Evolutionary conservation across 2,113 vertebrate genomes (phyloP).

Genomic region (Plectropomus leopardus): DNA sequence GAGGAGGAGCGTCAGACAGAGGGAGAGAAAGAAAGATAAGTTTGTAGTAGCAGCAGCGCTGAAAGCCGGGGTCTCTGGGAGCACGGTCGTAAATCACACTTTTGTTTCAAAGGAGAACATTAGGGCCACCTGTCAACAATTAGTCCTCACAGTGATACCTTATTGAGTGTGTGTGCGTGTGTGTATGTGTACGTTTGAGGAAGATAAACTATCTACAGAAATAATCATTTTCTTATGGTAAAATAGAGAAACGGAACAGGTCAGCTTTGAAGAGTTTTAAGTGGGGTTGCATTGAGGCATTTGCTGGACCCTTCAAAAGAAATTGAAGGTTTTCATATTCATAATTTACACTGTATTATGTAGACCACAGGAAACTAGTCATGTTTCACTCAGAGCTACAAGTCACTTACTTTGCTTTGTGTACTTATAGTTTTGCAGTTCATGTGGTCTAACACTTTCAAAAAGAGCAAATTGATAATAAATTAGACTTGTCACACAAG

Average conservation of each 20-base stretch:
- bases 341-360: slow-evolving; percentile 8
- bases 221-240: slow-evolving; percentile 10
- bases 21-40: slow-evolving; percentile 70
- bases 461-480: neutral
- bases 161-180: slow-evolving; percentile 34
- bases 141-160: slow-evolving; percentile 78
- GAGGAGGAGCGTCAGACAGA: slow-evolving; percentile 3
- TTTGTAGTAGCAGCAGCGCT: slow-evolving; percentile 72
- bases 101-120: slow-evolving; percentile 82
- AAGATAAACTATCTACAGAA: slow-evolving; percentile 37
- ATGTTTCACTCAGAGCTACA: slow-evolving; percentile 28
- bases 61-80: slow-evolving; percentile 74
- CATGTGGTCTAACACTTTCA: neutral
- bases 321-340: slow-evolving; percentile 36
- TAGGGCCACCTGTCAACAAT: slow-evolving; percentile 85
- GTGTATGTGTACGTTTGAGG: slow-evolving; percentile 12
- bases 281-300: neutral
- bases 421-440: neutral
- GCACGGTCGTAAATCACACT: slow-evolving; percentile 82
- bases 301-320: neutral
- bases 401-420: neutral
- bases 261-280: neutral
- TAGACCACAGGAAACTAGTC: slow-evolving; percentile 60
- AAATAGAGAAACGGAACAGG: neutral
- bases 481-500: slow-evolving; percentile 21